Base-by-base conservation (phyloP, 2,113 vertebrate species). In the Arizona elegans region DNA sequence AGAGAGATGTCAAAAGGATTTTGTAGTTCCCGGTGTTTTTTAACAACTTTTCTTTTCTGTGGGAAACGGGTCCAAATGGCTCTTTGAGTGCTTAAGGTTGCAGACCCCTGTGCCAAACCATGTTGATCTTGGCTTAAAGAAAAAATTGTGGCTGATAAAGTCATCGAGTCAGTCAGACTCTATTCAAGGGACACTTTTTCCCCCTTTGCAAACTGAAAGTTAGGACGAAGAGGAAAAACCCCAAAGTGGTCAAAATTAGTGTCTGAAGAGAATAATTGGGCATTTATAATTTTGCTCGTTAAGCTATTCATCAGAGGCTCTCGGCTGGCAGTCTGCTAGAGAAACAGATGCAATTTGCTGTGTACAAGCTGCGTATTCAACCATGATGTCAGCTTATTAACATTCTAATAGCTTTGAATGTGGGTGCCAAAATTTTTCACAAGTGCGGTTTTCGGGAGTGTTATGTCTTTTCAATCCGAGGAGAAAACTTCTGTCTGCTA, bases 291-390 rank as follows among this genome's bases (percentile, higher is more conserved):
- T 70, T 65, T 54, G 29, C 93, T 93, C 93, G 19, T 94, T 88
- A 92, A 29, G 53, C 87, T 1, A 0, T 93, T 95, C 95, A 94
- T 88, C 50, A 92, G 52, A 33, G 75, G 47, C 54, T 94, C 94
- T 94, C 93, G n/a, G 95, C 90, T 95, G 87, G 93, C 94, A 94
- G 90, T 90, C 90, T 75, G 53, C 47, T 93, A 86, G 65, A 90
- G 65, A 58, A 85, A 59, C 88, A 90, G 59, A 23, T 89, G 87
- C 58, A 92, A 90, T 90, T 90, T 86, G 92, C 54, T 13, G 52
- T 3, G 2, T 86, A 86, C 54, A 59, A 52, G 50, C 4, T 6
- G 54, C 54, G 33, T 11, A 24, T 53, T 52, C 43, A 59, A 3
- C 50, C 12, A 3, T 21, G 10, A 26, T 55, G 33, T 21, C 70